Percentiles rank a stretch among this genome's conserved stretches.
Evolutionary conservation across 23 tunicate genomes (phyloP).

Genomic region (Clavelina lepadiformis): DNA sequence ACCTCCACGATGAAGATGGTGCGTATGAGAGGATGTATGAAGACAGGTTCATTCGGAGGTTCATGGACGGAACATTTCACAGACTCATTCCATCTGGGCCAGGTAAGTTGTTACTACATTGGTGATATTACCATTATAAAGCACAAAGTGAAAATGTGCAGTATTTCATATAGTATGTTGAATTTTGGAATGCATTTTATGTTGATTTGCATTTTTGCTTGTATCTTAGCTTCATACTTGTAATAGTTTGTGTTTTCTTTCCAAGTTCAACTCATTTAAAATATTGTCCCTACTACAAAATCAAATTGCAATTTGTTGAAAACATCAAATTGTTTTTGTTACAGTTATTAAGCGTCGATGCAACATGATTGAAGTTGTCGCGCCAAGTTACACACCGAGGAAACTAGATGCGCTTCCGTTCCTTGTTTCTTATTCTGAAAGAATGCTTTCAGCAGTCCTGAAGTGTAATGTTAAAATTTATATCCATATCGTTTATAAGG

Average conservation of each 20-base stretch:
- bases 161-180: no score
- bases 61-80: conserved; percentile 54
- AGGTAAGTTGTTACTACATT: neutral
- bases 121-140: no score
- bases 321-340: conserved; percentile 3
- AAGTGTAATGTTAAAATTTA: conserved; percentile 25
- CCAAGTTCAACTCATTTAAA: neutral
- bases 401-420: neutral
- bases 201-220: neutral
- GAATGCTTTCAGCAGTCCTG: conserved; percentile 11
- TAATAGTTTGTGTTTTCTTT: neutral
- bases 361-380: conserved; percentile 25
- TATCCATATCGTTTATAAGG: conserved; percentile 3
- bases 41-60: conserved; percentile 45
- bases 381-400: conserved; percentile 4
- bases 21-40: conserved; percentile 32
- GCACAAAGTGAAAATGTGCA: no score
- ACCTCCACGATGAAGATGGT: conserved; percentile 34
- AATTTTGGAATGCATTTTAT: no score
- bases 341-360: conserved; percentile 25
- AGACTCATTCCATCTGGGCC: conserved; percentile 8
- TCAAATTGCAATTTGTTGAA: neutral
- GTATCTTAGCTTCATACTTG: neutral
- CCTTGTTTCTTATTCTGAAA: conserved; percentile 10
- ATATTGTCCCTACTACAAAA: neutral